Conservation (phyloP, 1,140 invertebrate genomes). For the Zaprionus gabonicus region DNA sequence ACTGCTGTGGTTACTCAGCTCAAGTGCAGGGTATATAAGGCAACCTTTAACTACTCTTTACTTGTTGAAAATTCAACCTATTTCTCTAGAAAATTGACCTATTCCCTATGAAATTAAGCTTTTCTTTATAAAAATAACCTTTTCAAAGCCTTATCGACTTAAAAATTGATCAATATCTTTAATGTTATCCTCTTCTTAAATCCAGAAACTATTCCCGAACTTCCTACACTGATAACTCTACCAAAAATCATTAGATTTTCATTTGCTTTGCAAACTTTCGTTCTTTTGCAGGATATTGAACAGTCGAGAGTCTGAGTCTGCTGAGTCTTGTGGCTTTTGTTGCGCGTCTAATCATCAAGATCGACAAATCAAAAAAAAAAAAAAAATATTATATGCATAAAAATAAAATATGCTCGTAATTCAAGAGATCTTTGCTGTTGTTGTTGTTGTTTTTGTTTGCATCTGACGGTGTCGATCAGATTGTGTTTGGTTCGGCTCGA, state of each 20-base stretch:
- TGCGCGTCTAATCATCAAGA: constrained; percentile 51
- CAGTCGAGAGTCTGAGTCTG: neutral
- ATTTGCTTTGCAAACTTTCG: neutral
- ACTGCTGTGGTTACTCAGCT: neutral
- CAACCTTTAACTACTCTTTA: neutral
- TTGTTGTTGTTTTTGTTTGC: constrained; percentile 6
- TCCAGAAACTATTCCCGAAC: too few relatives aligned
- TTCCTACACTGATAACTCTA: too few relatives aligned
- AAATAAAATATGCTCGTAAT: constrained; percentile 15
- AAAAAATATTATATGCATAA: constrained; percentile 1
- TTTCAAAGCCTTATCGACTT: neutral
- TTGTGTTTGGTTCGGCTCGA: constrained; percentile 19
- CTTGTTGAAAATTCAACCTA: neutral
- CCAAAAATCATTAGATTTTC: too few relatives aligned
- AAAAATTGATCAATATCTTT: neutral
- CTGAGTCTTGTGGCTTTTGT: neutral
- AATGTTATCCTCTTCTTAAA: too few relatives aligned
- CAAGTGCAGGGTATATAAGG: neutral
- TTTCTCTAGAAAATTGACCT: too few relatives aligned
- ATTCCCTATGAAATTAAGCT: too few relatives aligned
- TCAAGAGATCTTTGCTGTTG: neutral
- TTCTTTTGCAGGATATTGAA: neutral
- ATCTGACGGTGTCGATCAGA: constrained; percentile 14
- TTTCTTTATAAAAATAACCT: too few relatives aligned
- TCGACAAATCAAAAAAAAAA: constrained; percentile 26